These are phyloP conservation scores for Clitarchus hookeri DNA, from an alignment of 2,888 invertebrate species.

Conservation along the genomic window DNA sequence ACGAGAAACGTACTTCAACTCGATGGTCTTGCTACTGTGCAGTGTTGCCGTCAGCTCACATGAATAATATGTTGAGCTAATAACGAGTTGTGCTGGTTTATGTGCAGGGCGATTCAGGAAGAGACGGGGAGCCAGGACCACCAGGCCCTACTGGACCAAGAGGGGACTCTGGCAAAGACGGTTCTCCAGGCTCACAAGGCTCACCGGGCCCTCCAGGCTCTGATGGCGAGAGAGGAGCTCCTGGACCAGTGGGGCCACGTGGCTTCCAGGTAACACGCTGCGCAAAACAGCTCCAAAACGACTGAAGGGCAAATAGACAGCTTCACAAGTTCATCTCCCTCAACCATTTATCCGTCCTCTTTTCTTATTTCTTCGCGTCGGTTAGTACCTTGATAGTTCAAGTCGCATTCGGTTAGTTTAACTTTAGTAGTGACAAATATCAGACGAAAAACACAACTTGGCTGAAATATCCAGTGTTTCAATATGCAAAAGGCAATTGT, in stretches of 20 bases:
- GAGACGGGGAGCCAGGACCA: conserved; percentile 77
- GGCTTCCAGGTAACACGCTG: conserved; percentile 71
- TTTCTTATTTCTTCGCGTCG: too few relatives aligned
- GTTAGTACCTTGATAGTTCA: too few relatives aligned
- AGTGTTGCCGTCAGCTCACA: too few relatives aligned
- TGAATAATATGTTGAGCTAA: too few relatives aligned
- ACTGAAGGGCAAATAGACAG: neutral
- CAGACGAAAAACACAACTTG: too few relatives aligned
- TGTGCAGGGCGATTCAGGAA: conserved; percentile 74
- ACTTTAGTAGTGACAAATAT: too few relatives aligned
- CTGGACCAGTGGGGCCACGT: conserved; percentile 75
- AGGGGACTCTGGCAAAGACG: conserved; percentile 80
- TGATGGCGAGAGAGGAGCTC: conserved; percentile 75
- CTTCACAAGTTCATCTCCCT: neutral
- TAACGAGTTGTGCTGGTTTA: neutral
- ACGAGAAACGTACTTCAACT: too few relatives aligned
- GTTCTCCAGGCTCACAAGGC: conserved; percentile 74
- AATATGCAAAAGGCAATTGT: too few relatives aligned
- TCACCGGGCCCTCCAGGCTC: conserved; percentile 72
- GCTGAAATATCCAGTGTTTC: too few relatives aligned
- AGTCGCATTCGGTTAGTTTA: too few relatives aligned
- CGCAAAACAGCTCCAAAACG: conserved; percentile 30
- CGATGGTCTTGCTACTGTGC: too few relatives aligned
- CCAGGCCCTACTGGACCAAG: conserved; percentile 77
- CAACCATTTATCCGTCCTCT: neutral